Conservation (phyloP, 2,113 vertebrate species). For the Corythornis cristatus region DNA sequence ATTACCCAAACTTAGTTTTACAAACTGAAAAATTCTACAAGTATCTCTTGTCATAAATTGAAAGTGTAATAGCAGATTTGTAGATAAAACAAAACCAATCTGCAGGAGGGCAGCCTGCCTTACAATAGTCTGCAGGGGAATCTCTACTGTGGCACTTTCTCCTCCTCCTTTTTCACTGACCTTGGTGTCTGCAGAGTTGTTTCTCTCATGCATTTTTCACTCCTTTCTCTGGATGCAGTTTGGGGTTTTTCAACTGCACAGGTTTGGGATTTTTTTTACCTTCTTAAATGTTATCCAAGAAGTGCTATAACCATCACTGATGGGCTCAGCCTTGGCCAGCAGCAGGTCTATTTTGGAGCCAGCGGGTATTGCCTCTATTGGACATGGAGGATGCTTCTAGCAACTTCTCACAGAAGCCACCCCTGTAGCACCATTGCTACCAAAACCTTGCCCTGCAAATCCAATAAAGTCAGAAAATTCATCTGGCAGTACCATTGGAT, state of each 20-base stretch:
- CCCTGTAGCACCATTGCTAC: neutral
- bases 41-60: neutral
- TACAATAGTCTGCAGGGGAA: neutral
- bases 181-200: accelerated
- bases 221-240: neutral
- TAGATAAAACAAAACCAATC: neutral
- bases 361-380: neutral
- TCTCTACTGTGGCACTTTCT: neutral
- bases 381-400: neutral
- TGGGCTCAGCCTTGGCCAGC: neutral
- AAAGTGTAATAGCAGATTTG: neutral
- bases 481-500: neutral
- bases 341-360: too few relatives aligned
- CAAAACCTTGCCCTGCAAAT: neutral
- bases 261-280: neutral
- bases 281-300: neutral
- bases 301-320: accelerated
- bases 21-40: neutral
- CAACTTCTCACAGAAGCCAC: neutral
- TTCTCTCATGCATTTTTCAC: neutral
- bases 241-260: neutral
- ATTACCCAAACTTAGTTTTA: neutral
- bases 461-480: neutral
- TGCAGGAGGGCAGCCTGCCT: neutral
- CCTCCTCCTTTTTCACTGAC: neutral